A percentile compares a stretch with the other conserved stretches of the same genome.
Evolutionary conservation across 1,140 invertebrate genomes (phyloP).

Genomic region (Palaemon carinicauda): DNA sequence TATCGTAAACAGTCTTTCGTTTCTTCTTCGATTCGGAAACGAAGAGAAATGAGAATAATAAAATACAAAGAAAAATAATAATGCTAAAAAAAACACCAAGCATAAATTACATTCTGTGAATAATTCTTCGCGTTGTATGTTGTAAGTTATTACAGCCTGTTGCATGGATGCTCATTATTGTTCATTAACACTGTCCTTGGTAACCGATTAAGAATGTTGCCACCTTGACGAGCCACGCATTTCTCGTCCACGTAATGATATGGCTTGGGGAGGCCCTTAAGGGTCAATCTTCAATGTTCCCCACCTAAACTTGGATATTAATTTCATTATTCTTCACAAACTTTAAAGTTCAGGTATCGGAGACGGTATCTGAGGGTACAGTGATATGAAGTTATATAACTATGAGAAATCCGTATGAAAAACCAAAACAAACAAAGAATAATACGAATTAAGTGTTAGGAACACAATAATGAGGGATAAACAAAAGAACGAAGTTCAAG

Average conservation of each 20-base stretch:
- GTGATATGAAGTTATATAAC: too few species aligned
- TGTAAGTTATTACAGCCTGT: constrained; percentile 31
- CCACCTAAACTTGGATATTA: neutral
- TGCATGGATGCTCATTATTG: constrained; percentile 43
- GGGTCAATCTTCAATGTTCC: neutral
- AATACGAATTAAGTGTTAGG: neutral
- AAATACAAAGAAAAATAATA: neutral
- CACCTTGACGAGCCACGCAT: neutral
- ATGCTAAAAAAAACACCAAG: neutral
- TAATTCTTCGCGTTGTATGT: neutral
- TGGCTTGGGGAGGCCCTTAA: neutral
- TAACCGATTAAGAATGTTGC: constrained; percentile 51
- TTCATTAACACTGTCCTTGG: constrained; percentile 57
- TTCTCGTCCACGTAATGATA: constrained; percentile 3
- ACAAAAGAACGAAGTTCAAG: neutral
- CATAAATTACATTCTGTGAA: constrained; percentile 36
- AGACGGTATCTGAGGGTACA: too few species aligned
- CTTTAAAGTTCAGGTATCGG: neutral
- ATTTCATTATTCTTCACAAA: neutral
- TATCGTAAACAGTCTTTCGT: neutral
- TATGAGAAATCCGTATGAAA: neutral
- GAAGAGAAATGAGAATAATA: neutral
- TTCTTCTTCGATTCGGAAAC: neutral
- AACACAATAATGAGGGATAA: neutral
- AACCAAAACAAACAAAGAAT: neutral